A percentile compares a stretch with the other conserved stretches of the same genome.
Conservation (phyloP, 1,140 invertebrate species). For the Sitobion miscanthi region DNA sequence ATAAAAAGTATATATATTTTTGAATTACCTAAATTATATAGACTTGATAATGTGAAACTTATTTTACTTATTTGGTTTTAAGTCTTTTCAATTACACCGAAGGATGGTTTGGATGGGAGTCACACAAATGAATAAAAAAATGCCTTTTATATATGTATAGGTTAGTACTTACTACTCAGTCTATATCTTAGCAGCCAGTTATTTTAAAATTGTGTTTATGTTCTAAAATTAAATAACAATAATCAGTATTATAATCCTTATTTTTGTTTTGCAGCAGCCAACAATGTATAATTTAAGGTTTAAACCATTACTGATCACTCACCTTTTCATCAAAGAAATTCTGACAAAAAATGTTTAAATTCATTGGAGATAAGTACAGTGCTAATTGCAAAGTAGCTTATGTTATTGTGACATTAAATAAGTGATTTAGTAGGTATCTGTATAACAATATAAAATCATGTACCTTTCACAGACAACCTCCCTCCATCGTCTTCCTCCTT, state of each 20-base stretch:
- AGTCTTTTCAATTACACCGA: conserved; percentile 31
- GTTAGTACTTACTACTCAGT: not conserved
- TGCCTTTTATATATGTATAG: not conserved
- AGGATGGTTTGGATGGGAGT: conserved; percentile 46
- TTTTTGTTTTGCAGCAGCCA: not conserved
- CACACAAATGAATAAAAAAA: conserved; percentile 21
- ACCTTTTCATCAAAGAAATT: not conserved
- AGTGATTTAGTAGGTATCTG: too few species aligned
- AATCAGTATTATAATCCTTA: not conserved
- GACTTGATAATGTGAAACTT: not conserved
- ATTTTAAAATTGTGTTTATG: not conserved
- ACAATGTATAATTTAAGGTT: not conserved
- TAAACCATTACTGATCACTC: not conserved
- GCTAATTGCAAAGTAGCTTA: not conserved
- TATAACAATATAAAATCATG: too few species aligned
- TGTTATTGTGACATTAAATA: too few species aligned
- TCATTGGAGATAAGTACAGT: not conserved
- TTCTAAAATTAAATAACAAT: not conserved
- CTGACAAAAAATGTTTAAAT: not conserved
- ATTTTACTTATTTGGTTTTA: not conserved
- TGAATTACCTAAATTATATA: not conserved
- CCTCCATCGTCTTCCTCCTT: too few species aligned
- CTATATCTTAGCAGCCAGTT: not conserved
- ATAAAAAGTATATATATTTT: conserved; percentile 58
- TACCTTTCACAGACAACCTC: too few species aligned